phyloP scores from a whole-genome alignment of 2,797 vertebrate genomes.

The Phataginus tetradactyla region DNA sequence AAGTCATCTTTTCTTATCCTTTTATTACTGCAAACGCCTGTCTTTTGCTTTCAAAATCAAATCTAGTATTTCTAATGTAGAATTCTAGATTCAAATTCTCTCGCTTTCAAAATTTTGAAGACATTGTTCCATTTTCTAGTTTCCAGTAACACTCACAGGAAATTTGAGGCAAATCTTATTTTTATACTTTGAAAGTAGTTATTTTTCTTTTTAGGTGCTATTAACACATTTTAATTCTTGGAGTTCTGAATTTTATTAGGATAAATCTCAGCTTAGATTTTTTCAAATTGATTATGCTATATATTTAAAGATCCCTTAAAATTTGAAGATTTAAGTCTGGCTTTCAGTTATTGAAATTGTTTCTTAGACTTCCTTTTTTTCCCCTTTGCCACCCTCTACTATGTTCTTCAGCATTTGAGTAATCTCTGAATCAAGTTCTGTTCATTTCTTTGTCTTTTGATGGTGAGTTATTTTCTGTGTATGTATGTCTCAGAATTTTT shows the following conservation, averaged over 20 bases:
- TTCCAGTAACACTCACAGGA: background rate
- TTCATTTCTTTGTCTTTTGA: background rate
- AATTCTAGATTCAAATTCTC: background rate
- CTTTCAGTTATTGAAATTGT: background rate
- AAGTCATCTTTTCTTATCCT: background rate
- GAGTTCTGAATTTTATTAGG: background rate
- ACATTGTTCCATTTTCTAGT: background rate
- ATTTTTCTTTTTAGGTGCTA: background rate
- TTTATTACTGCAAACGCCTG: background rate
- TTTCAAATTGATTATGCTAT: background rate
- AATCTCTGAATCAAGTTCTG: background rate
- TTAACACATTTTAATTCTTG: background rate
- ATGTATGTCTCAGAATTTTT: background rate
- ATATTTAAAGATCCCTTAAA: background rate
- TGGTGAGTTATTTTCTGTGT: background rate
- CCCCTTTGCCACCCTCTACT: background rate
- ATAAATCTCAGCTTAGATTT: background rate
- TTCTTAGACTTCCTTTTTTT: background rate
- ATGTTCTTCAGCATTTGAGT: background rate
- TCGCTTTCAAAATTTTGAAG: conserved; percentile 5
- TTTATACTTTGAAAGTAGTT: background rate
- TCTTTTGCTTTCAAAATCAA: background rate
- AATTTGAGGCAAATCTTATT: background rate
- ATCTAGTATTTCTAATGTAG: background rate
- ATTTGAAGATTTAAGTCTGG: background rate